Base-by-base conservation (phyloP, 1,140 invertebrate genomes). In the Druon quercuslanigerum region DNA sequence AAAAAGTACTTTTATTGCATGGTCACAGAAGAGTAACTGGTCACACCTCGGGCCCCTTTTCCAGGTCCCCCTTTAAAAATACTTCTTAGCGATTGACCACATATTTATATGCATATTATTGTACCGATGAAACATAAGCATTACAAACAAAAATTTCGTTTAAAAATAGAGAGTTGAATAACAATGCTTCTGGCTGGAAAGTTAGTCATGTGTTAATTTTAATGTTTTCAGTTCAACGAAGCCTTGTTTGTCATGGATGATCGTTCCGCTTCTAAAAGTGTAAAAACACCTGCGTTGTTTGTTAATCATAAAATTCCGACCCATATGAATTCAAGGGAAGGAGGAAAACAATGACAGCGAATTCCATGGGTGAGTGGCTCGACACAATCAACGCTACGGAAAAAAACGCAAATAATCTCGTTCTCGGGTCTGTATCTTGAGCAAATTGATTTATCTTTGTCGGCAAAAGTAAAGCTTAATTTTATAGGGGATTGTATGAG, bases 231-330 rank as follows among this genome's bases (percentile, higher is more conserved):
- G 57, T 66, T 66, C 16, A 40, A 13, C 2, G 7, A 20, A 66
- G n/a, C n/a, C 16, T 66, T 46, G 14, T 66, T 66, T 66, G 20
- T 66, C 57, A 66, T 33, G 12, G 16, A 33, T 66, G 16, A 54
- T 19, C 52, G 9, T n/a, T 19, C 16, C 17, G 52, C 2, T 9
- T 19, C 6, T 54, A 0, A 54, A 19, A 17, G 17, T 54, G 40
- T 46, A 46, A 46, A 46, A 46, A 46, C 40, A 46, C 40, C 9
- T 46, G 40, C 40, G 40, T 2, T 46, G 17, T 54, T 54, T 54
- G 52, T 54, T n/a, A 7, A 54, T n/a, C 52, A 54, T 54, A 54
- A 54, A 54, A 54, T 66, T 40, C n/a, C 60, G n/a, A 60, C 5
- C 9, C 20, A 60, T 33, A 13, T 11, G 20, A 60, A 60, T 60